A percentile compares a stretch with the other conserved stretches of the same genome.
These are phyloP conservation scores for Microplitis demolitor DNA, from an alignment of 1,140 invertebrate genomes.

Conservation along the genomic window DNA sequence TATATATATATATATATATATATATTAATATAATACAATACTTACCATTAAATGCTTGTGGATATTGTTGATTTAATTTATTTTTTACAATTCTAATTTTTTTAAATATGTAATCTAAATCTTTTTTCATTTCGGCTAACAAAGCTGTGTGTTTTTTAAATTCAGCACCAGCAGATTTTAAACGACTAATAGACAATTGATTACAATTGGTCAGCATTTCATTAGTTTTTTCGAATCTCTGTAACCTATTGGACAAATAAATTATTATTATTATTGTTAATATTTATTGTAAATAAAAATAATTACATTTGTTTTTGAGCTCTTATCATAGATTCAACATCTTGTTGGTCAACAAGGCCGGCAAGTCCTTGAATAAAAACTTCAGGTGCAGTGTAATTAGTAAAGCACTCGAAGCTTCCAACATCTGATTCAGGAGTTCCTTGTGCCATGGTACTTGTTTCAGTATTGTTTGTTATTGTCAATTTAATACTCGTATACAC, in stretches of 20 bases:
- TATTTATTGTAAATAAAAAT: constrained; percentile 34
- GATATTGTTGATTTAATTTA: constrained; percentile 84
- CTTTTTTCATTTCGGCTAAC: constrained; percentile 77
- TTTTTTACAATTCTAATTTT: constrained; percentile 78
- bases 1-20: not conserved
- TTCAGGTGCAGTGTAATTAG: constrained; percentile 87
- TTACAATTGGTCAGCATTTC: constrained; percentile 97
- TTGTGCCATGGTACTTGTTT: constrained; percentile 40
- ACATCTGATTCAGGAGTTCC: constrained; percentile 70
- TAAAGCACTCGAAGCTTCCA: constrained; percentile 80
- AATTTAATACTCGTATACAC: too few species aligned
- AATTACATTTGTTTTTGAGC: constrained; percentile 91
- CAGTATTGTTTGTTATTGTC: too few species aligned
- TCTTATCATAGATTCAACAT: constrained; percentile 87
- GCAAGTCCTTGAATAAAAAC: constrained; percentile 89
- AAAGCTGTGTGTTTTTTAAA: constrained; percentile 89
- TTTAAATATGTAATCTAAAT: constrained; percentile 79
- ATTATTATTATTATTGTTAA: constrained; percentile 10
- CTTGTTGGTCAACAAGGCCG: constrained; percentile 87
- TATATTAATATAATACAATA: not conserved
- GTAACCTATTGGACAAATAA: constrained; percentile 72
- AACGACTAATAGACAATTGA: constrained; percentile 78
- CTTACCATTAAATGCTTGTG: constrained; percentile 77
- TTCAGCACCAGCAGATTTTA: constrained; percentile 80
- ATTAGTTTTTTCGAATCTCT: constrained; percentile 95